phyloP scores from a whole-genome alignment of 2,797 vertebrate genomes.

The Rhinella marina region DNA sequence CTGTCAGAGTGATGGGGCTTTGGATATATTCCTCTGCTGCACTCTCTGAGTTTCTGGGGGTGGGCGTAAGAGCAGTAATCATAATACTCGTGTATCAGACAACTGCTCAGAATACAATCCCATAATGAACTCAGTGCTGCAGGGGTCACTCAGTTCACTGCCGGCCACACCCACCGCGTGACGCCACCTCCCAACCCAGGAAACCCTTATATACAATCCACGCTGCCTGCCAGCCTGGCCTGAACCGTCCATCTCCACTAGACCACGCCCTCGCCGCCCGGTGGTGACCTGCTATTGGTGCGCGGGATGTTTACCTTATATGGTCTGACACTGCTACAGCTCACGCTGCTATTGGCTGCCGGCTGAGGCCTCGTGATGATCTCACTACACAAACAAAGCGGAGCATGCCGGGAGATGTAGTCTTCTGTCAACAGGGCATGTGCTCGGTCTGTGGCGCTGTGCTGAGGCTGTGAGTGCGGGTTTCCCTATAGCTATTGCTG shows the following conservation, averaged over 20 bases:
- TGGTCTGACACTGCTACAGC: slow-evolving; percentile 83
- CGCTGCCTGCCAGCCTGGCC: neutral
- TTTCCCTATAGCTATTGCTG: no score
- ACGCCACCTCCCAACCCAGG: slow-evolving; percentile 2
- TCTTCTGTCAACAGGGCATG: slow-evolving; percentile 64
- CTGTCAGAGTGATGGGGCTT: neutral
- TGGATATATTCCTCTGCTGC: no score
- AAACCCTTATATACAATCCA: neutral
- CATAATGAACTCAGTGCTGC: neutral
- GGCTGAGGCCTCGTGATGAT: slow-evolving; percentile 76
- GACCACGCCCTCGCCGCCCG: neutral
- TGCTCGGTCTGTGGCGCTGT: neutral
- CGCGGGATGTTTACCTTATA: slow-evolving; percentile 88
- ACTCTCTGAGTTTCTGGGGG: no score
- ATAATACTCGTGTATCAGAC: no score
- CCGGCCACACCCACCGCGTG: neutral
- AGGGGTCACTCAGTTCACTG: neutral
- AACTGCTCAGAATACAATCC: no score
- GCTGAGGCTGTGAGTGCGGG: no score
- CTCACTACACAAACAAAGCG: slow-evolving; percentile 84
- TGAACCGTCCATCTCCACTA: slow-evolving; percentile 3
- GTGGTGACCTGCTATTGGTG: neutral
- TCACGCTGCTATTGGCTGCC: slow-evolving; percentile 77
- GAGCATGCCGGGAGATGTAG: slow-evolving; percentile 81
- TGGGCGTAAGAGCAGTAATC: no score